These are phyloP conservation scores for Goniozus legneri DNA, from an alignment of 1,140 invertebrate species.

Conservation along the genomic window DNA sequence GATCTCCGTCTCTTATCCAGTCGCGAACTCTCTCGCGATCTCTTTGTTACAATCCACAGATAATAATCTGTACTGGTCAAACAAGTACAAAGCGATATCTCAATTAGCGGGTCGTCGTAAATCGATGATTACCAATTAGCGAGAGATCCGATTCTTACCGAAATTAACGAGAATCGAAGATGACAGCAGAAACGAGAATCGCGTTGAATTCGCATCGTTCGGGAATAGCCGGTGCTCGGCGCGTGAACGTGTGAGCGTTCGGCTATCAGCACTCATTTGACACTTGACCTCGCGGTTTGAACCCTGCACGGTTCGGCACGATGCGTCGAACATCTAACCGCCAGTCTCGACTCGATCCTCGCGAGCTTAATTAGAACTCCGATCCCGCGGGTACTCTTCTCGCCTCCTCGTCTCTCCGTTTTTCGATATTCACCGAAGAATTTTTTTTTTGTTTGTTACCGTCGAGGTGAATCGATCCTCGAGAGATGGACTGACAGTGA, in stretches of 20 bases:
- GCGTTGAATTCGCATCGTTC: no score
- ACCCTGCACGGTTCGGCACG: conserved; percentile 27
- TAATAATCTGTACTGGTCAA: no score
- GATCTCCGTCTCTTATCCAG: no score
- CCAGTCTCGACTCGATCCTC: conserved; percentile 23
- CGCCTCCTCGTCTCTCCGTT: background rate
- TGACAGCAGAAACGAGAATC: background rate
- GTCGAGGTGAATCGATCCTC: background rate
- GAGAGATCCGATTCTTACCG: background rate
- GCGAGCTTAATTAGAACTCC: conserved; percentile 10
- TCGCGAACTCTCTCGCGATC: no score
- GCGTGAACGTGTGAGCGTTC: background rate
- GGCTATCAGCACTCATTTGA: conserved; percentile 41
- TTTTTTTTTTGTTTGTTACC: conserved; percentile 7
- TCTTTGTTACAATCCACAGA: no score
- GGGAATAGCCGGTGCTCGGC: no score
- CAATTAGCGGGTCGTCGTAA: background rate
- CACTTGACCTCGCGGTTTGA: conserved; percentile 40
- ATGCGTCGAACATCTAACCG: conserved; percentile 27
- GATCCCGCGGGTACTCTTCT: no score
- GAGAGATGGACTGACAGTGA: conserved; percentile 1
- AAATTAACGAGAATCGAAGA: background rate
- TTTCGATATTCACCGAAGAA: conserved; percentile 2
- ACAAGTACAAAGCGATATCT: background rate
- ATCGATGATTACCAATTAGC: background rate